Base-by-base conservation (phyloP, 2,888 invertebrate genomes). In the Ormyrus pomaceus region DNA sequence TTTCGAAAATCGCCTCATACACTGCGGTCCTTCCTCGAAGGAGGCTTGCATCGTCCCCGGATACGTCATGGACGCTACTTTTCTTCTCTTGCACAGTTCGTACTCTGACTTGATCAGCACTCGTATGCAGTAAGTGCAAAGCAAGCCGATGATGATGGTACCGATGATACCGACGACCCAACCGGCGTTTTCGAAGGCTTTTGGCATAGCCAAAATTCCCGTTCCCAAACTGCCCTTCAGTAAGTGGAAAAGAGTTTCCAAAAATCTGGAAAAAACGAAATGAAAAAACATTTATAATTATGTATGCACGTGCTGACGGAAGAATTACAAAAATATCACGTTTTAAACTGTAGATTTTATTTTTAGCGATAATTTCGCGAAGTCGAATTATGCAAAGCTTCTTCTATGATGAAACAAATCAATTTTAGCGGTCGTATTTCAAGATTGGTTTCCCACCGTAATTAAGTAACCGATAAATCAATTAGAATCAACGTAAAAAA, bases 91-190 rank as follows among this genome's bases (percentile, higher is more conserved):
- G 85, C 92, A 92, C 7, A 92, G 84, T 77, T 91, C 91, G 72
- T 94, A 95, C 88, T 94, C 93, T 0, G 94, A 92, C 87, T 93
- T 94, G 45, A 98, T 94, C 83, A 99, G 92, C 82, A 98, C 92
- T 89, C 98, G 97, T 91, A 99, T 98, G 89, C 98, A 98, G 91
- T 98, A 98, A 5, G 97, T 96, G 91, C 98, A 98, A 55, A 99
- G 93, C 46, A 96, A 90, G 0, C 98, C 98, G 84, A 99, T 96
- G 5, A 96, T 86, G 10, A 96, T 90, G 0, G 98, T 95, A 7
- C 97, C 96, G 34, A 96, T 91, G 1, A 94, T 88, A 9, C 98
- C 98, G 5, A 97, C 94, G 78, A 94, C 92, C 85, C 96, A 94
- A 2, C 98, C 98, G 0, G 97, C 93, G 88, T 97, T 94, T 84